These are phyloP conservation scores for Probaryconus sp. DNA, from an alignment of 1,140 invertebrate genomes.

Conservation along the genomic window DNA sequence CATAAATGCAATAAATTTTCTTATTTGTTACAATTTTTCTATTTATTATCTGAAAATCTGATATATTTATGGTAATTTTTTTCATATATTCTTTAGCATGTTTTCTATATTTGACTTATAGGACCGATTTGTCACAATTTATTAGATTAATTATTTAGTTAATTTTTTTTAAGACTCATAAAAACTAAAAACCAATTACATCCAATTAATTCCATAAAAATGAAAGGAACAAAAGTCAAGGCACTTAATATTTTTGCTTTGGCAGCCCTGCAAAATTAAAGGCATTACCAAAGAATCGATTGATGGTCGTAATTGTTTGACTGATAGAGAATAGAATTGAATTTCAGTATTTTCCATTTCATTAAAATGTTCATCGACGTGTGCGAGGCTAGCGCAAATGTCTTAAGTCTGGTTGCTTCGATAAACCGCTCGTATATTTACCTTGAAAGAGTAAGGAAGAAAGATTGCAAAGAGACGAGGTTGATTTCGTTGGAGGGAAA, in stretches of 20 bases:
- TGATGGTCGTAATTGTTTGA: constrained; percentile 19
- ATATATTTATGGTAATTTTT: too few species aligned
- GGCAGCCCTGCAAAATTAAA: constrained; percentile 18
- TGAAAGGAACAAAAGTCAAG: neutral
- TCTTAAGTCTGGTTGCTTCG: constrained; percentile 54
- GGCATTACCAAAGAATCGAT: constrained; percentile 3
- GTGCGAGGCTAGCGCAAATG: constrained; percentile 48
- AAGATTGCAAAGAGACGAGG: constrained; percentile 56
- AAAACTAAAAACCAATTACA: too few species aligned
- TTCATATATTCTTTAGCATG: too few species aligned
- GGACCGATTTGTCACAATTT: too few species aligned
- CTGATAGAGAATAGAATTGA: constrained; percentile 24
- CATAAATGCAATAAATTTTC: too few species aligned
- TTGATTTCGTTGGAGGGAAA: constrained; percentile 56
- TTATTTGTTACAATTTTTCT: too few species aligned
- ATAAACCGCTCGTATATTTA: constrained; percentile 61
- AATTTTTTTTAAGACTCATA: too few species aligned
- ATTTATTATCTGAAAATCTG: too few species aligned
- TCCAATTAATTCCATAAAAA: too few species aligned
- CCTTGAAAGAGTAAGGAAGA: constrained; percentile 56
- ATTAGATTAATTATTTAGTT: too few species aligned
- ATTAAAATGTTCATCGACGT: constrained; percentile 55
- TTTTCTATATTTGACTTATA: too few species aligned
- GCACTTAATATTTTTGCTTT: constrained; percentile 1
- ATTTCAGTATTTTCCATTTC: constrained; percentile 40